Evolutionary conservation across 1,140 invertebrate species (phyloP), one percentile per base, ranked within the genome.

Genomic region (Calliphora vicina): DNA sequence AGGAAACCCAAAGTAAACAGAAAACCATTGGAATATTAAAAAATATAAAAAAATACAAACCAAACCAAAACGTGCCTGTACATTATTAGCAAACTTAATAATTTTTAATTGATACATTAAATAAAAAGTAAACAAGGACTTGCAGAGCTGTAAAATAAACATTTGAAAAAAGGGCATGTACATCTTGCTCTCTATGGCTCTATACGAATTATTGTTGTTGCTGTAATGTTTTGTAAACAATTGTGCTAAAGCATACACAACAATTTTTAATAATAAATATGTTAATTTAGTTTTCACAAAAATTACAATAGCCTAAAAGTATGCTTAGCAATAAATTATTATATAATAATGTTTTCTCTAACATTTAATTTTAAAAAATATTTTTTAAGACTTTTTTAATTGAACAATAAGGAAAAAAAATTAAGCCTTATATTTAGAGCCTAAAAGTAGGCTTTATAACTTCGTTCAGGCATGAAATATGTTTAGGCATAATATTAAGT

Each of bases 81-180:
- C 87, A 90, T 89, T 35, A 89, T 88, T 89, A 89, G 88, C 85
- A 88, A 89, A 88, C 88, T 89, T 90, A 89, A 90, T 89, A 89
- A 90, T 90, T 90, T 90, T 90, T 90, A 90, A 90, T 90, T 90
- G 88, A 90, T 90, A 89, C 88, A 90, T 90, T 89, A 89, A 89
- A 88, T 87, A 88, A 85, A 78, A 80, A 57, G 80, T 81, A 84
- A 84, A 84, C 78, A 83, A 43, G 67, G 43, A 72, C 67, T 10
- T 8, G 27, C 73, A 76, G 8, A 29, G 15, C 10, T 17, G 15
- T n/a, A 76, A 20, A 73, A 26, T 25, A 74, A 74, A 74, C 72
- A 76, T 20, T 15, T 27, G 4, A 35, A 76, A 76, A 57, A 57
- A 3, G 50, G 50, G 10, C 15, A n/a, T 8, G 6, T 2, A 6